These are phyloP conservation scores for Myotis lucifugus DNA, from an alignment of 2,113 vertebrate species.

Conservation along the genomic window DNA sequence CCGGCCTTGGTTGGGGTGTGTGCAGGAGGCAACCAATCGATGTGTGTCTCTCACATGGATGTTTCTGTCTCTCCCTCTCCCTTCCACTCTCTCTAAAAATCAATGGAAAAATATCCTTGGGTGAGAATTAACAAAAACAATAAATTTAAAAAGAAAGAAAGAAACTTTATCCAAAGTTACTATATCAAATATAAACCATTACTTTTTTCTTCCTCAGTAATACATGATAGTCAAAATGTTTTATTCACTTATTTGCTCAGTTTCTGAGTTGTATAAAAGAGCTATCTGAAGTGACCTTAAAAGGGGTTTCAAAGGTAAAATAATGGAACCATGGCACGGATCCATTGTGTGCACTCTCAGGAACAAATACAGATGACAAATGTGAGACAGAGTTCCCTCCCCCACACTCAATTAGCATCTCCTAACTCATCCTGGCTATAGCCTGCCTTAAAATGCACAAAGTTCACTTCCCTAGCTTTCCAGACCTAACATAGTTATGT, in stretches of 20 bases:
- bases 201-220: background rate
- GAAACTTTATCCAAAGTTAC: background rate
- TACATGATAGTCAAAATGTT: background rate
- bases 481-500: background rate
- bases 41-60: too few species aligned
- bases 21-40: too few species aligned
- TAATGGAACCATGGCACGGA: background rate
- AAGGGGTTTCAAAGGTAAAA: conserved; percentile 36
- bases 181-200: background rate
- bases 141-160: background rate
- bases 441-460: background rate
- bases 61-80: too few species aligned
- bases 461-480: background rate
- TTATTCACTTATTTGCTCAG: conserved; percentile 3
- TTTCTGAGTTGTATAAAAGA: background rate
- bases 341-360: background rate
- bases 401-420: background rate
- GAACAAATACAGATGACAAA: background rate
- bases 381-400: background rate
- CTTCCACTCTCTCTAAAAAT: too few species aligned
- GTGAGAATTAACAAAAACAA: too few species aligned
- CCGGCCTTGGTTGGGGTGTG: too few species aligned
- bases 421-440: background rate
- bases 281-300: background rate
- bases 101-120: too few species aligned